Evolutionary conservation across 53 echinoderm and acorn worm species (phyloP).

Genomic region (Glandiceps talaboti): DNA sequence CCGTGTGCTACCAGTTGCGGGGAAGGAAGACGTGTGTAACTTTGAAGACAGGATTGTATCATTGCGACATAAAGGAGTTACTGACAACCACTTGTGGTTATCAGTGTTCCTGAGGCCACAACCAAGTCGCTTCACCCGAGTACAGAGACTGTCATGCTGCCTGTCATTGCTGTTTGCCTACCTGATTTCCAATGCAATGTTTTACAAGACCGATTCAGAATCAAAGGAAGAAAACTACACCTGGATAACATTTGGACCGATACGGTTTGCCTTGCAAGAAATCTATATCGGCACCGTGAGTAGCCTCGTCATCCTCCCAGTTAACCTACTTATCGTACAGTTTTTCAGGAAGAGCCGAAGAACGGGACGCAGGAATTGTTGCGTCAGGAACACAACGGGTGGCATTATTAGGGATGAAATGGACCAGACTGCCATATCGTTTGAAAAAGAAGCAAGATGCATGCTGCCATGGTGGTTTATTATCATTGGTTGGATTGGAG

Average conservation of each 20-base stretch:
- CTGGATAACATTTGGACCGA: conserved; percentile 26
- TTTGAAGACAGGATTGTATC: conserved; percentile 40
- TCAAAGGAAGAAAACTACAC: conserved; percentile 8
- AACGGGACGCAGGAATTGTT: conserved; percentile 6
- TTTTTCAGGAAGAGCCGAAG: conserved; percentile 45
- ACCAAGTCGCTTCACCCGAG: conserved; percentile 46
- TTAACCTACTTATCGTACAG: conserved; percentile 57
- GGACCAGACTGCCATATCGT: background rate
- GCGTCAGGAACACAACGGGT: background rate
- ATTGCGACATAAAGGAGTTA: conserved; percentile 37
- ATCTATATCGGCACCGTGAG: conserved; percentile 47
- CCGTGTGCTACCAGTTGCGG: conserved; percentile 44
- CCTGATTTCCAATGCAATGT: conserved; percentile 66
- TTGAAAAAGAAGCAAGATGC: background rate
- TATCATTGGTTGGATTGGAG: conserved; percentile 42
- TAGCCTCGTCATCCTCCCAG: conserved; percentile 45
- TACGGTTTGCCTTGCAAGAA: conserved; percentile 34
- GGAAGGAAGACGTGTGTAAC: conserved; percentile 35
- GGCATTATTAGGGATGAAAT: too few species aligned
- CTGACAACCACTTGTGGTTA: conserved; percentile 68
- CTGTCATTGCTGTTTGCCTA: conserved; percentile 49
- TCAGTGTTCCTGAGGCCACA: conserved; percentile 65
- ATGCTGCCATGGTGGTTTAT: conserved; percentile 45
- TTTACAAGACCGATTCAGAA: conserved; percentile 21
- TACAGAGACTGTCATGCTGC: conserved; percentile 62